phyloP scores from a whole-genome alignment of 2,797 vertebrate species.

The Lutjanus campechanus region DNA sequence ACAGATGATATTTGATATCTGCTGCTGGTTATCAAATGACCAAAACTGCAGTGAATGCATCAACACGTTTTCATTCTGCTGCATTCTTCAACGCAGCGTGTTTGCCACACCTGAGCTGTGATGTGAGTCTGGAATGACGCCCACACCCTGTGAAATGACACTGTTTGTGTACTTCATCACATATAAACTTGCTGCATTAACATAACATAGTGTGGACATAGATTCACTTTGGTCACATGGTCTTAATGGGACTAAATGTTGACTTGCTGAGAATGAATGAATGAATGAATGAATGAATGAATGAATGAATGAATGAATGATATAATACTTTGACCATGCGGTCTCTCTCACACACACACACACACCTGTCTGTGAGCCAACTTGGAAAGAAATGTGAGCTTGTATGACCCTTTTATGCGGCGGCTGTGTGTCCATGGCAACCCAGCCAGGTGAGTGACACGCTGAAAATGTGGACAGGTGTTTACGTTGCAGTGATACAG shows the following conservation, averaged over 20 bases:
- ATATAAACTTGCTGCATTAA: not conserved
- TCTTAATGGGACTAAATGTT: not conserved
- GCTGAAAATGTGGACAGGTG: not conserved
- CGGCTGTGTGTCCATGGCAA: not conserved
- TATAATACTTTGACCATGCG: too few species aligned
- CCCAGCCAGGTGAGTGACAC: not conserved
- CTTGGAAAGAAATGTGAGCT: too few species aligned
- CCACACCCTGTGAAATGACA: constrained; percentile 17
- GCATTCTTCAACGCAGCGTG: not conserved
- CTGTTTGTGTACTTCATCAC: not conserved
- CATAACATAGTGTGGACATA: not conserved
- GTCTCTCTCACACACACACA: too few species aligned
- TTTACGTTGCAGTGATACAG: not conserved
- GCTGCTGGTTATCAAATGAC: not conserved
- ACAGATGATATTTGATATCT: not conserved
- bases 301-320: too few species aligned
- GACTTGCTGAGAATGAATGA: too few species aligned
- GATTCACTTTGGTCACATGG: not conserved
- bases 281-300: too few species aligned
- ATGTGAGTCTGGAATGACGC: constrained; percentile 13
- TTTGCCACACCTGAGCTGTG: constrained; percentile 11
- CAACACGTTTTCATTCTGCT: not conserved
- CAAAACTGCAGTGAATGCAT: not conserved
- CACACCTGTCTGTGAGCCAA: too few species aligned
- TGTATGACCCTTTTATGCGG: not conserved